A percentile compares a stretch with the other conserved stretches of the same genome.
Conservation (phyloP, 1,140 invertebrate genomes). For the Formica exsecta region DNA sequence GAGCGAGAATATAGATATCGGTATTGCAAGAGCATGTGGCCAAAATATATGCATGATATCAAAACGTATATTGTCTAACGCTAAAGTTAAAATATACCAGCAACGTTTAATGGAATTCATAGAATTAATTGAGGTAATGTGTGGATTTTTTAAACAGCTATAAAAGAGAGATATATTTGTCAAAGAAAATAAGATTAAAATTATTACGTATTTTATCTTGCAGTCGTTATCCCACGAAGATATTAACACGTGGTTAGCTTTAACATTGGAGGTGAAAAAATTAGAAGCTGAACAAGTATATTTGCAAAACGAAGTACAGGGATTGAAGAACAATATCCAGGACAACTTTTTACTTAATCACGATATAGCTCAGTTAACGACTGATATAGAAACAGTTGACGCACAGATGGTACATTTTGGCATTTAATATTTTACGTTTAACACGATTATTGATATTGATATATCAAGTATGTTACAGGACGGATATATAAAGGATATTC, state of each 20-base stretch:
- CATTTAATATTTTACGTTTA: constrained; percentile 14
- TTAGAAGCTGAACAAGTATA: constrained; percentile 73
- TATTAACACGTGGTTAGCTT: constrained; percentile 78
- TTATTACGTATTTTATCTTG: neutral
- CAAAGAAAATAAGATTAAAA: neutral
- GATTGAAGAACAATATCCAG: constrained; percentile 67
- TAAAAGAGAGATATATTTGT: constrained; percentile 28
- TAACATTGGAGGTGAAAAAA: constrained; percentile 78
- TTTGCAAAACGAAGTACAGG: constrained; percentile 77
- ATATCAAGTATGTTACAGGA: constrained; percentile 57
- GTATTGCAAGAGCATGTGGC: constrained; percentile 76
- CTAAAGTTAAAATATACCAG: constrained; percentile 66
- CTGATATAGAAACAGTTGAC: constrained; percentile 74
- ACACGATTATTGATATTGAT: constrained; percentile 24
- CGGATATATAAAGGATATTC: constrained; percentile 72
- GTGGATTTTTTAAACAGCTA: constrained; percentile 44
- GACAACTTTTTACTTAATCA: constrained; percentile 48
- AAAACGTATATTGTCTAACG: constrained; percentile 67
- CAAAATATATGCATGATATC: constrained; percentile 76
- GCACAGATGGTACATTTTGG: constrained; percentile 70
- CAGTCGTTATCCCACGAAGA: constrained; percentile 58
- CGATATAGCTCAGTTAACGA: constrained; percentile 62
- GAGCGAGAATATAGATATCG: constrained; percentile 70
- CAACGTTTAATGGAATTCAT: constrained; percentile 74
- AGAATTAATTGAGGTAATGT: constrained; percentile 75